Evolutionary conservation across 92 coral and sea anemone species (phyloP).

Genomic region (Virgularia gustaviana): DNA sequence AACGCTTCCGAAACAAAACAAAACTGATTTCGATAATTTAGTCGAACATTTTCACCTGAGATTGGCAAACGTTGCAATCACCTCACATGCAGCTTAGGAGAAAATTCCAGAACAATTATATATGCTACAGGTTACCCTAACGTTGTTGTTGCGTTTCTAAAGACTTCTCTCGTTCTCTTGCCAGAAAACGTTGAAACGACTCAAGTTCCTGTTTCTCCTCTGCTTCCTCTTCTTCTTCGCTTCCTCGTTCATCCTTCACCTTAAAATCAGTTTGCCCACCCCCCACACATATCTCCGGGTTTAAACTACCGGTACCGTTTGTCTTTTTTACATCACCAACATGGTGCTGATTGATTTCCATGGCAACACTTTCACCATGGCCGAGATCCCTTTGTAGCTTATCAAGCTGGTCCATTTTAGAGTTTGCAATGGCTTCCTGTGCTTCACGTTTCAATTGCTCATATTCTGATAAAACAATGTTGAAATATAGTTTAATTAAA

Average conservation of each 20-base stretch:
- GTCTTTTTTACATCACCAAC: conserved; percentile 52
- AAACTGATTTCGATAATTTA: no score
- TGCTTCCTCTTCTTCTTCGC: conserved; percentile 53
- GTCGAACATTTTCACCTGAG: no score
- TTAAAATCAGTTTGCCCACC: conserved; percentile 79
- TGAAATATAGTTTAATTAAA: background rate
- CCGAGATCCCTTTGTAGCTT: conserved; percentile 79
- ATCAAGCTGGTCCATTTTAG: conserved; percentile 64
- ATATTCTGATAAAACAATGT: conserved; percentile 57
- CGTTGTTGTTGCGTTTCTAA: background rate
- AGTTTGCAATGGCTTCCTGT: conserved; percentile 50
- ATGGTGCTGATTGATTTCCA: conserved; percentile 38
- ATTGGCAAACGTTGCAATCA: no score
- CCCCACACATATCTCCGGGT: conserved; percentile 68
- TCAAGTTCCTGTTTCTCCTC: conserved; percentile 78
- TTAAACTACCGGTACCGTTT: no score
- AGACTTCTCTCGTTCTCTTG: conserved; percentile 39
- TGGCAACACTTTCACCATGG: conserved; percentile 71
- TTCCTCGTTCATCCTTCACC: conserved; percentile 33
- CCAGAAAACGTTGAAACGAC: conserved; percentile 78
- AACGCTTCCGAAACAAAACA: no score
- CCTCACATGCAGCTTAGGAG: no score
- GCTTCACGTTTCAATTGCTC: conserved; percentile 79
- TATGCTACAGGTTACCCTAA: background rate
- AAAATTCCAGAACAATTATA: no score